These are phyloP conservation scores for Aurelia aurita DNA, from an alignment of 30 jellyfish, hydroid and myxozoan genomes.

Conservation along the genomic window DNA sequence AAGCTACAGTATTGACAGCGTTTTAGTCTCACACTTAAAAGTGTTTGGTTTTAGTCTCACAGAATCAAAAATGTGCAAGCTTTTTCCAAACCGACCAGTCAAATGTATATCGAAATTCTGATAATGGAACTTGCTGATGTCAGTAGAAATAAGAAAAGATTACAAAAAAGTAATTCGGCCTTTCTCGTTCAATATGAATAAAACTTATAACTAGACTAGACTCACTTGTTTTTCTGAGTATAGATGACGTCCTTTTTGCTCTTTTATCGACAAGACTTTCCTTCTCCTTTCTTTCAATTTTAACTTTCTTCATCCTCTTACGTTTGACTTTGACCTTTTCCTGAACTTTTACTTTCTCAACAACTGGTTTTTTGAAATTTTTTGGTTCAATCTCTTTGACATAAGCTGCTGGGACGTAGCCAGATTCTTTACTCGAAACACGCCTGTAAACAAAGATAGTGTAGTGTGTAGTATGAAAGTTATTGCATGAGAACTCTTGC, in stretches of 20 bases:
- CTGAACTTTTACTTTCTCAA: slow-evolving; percentile 42
- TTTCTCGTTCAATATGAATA: no score
- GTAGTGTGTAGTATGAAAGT: no score
- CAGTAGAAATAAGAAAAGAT: no score
- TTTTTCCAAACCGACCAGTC: no score
- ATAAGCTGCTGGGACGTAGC: slow-evolving; percentile 68
- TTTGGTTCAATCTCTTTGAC: slow-evolving; percentile 67
- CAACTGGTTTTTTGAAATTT: slow-evolving; percentile 46
- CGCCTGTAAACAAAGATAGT: slow-evolving; percentile 54
- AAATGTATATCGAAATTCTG: no score
- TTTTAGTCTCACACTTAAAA: no score
- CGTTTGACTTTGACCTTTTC: slow-evolving; percentile 48
- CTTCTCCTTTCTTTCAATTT: slow-evolving; percentile 21
- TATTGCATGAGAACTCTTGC: no score
- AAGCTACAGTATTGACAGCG: no score
- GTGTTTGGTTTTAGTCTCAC: no score
- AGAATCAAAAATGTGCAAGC: no score
- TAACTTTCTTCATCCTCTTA: slow-evolving; percentile 41
- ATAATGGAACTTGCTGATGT: no score
- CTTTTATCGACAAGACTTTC: slow-evolving; percentile 51
- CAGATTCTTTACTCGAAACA: slow-evolving; percentile 57
- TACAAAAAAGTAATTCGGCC: no score
- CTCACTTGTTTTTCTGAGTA: slow-evolving; percentile 55
- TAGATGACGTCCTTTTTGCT: slow-evolving; percentile 65
- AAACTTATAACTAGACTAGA: neutral